Evolutionary conservation across 2,797 vertebrate species (phyloP), one percentile per base, ranked within the genome.

Genomic region (Trematomus bernacchii): DNA sequence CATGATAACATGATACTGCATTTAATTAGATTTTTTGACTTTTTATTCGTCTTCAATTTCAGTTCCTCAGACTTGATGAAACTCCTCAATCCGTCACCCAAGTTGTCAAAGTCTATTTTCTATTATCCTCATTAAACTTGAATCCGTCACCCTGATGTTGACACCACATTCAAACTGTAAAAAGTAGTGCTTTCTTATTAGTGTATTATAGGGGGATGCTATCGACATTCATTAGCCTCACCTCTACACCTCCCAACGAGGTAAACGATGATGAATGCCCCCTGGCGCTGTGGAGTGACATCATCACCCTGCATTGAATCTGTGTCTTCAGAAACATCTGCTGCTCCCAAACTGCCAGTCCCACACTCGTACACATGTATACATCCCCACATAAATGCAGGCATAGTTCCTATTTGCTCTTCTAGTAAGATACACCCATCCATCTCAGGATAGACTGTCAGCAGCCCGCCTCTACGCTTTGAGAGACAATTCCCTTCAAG

Each of bases 281-380:
- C 54, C 15, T 37, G 16, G 76, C 52, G 55, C 16, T n/a, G 68
- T 62, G 54, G 62, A 82, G 75, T 75, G 87, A 85, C 89, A 77
- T 69, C 76, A 47, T 74, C 77, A 42, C 68, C 66, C 11, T 15
- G 40, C 37, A n/a, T 61, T 54, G 51, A 88, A 90, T 82, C 78
- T 88, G 85, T 74, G 80, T 84, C 60, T 86, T 83, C 76, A 70
- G 57, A 80, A 80, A 76, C 89, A 90, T 89, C 89, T 90, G 84
- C 83, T 80, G 74, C 81, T 79, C 55, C 27, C 55, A 48, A 64
- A 40, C 79, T 81, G 80, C 71, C 83, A 48, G 51, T 21, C 37
- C 19, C 19, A 9, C 10, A 7, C 46, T 48, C 15, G 7, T 27
- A 48, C 66, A 44, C 54, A 44, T 30, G 27, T 52, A 3, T 40